These are phyloP conservation scores for Laticauda colubrina DNA, from an alignment of 2,113 vertebrate species.

Conservation along the genomic window DNA sequence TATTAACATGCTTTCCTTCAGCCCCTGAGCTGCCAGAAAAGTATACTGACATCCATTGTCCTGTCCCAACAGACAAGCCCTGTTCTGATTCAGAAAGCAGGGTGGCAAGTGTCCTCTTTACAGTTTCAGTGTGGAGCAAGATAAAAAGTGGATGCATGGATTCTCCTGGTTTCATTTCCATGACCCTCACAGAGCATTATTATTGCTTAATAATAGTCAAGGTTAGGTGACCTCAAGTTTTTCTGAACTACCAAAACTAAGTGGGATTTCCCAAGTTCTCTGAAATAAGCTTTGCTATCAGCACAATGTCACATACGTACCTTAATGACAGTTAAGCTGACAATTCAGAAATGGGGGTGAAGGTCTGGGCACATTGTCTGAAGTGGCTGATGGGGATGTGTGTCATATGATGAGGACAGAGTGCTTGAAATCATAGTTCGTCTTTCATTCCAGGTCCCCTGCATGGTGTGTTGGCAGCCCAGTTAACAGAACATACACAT, in stretches of 20 bases:
- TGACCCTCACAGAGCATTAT: not conserved
- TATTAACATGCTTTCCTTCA: not conserved
- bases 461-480: not conserved
- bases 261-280: not conserved
- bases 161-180: not conserved
- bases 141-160: not conserved
- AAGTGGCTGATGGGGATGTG: not conserved
- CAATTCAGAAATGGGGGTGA: not conserved
- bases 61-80: not conserved
- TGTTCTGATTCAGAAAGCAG: not conserved
- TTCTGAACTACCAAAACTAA: not conserved
- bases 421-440: not conserved
- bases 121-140: not conserved
- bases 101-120: not conserved
- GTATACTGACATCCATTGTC: not conserved
- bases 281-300: too few species aligned
- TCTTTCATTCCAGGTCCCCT: not conserved
- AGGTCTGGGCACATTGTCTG: not conserved
- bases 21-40: not conserved
- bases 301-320: too few species aligned
- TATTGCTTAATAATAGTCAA: not conserved
- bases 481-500: not conserved
- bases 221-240: not conserved
- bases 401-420: not conserved
- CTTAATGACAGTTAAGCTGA: not conserved